A percentile compares a stretch with the other conserved stretches of the same genome.
These are phyloP conservation scores for Helogale parvula DNA, from an alignment of 2,113 vertebrate species.

Conservation along the genomic window DNA sequence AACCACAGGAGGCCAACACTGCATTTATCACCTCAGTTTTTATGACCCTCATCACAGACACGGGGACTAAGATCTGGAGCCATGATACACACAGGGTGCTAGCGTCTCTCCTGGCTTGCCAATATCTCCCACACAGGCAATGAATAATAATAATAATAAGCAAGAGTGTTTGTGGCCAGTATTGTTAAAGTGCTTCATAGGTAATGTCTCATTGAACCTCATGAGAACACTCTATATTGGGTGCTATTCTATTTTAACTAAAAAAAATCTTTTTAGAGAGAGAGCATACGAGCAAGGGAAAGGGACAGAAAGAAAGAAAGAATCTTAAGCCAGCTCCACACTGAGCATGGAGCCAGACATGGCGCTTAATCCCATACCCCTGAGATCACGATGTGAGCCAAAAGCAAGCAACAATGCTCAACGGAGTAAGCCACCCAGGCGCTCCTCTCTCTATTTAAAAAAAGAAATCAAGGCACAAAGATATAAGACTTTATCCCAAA, in stretches of 20 bases:
- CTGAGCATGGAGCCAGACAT: no score
- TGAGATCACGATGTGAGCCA: no score
- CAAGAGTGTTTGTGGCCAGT: not conserved
- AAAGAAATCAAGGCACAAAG: not conserved
- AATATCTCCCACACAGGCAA: not conserved
- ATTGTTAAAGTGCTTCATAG: not conserved
- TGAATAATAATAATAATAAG: not conserved
- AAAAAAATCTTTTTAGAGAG: no score
- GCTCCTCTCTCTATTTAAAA: not conserved
- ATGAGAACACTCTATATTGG: not conserved
- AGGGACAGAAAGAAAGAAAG: no score
- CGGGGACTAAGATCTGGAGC: slow-evolving; percentile 24
- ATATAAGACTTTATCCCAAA: not conserved
- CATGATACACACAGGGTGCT: not conserved
- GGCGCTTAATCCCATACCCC: no score
- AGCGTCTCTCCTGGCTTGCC: not conserved
- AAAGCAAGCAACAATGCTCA: no score
- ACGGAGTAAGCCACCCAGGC: no score
- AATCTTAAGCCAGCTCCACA: no score
- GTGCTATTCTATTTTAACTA: no score
- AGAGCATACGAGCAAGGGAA: no score
- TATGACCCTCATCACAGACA: not conserved
- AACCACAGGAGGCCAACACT: not conserved
- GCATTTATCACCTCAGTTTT: slow-evolving; percentile 56
- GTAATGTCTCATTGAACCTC: not conserved